phyloP scores from a whole-genome alignment of 2,888 invertebrate species.

The Arge pagana region DNA sequence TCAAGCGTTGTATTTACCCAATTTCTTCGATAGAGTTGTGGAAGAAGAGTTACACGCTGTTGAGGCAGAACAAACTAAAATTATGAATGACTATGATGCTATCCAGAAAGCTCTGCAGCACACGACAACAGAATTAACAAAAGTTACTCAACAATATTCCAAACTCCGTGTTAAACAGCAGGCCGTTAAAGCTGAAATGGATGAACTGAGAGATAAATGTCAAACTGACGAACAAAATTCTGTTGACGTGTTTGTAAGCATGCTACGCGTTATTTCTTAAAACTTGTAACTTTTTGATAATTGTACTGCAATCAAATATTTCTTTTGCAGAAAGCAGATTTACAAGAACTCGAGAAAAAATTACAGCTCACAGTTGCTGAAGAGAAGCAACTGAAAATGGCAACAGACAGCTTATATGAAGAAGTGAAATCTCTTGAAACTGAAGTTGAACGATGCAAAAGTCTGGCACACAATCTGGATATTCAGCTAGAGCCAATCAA shows the following conservation, averaged over 20 bases:
- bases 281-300: no score
- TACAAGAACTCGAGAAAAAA: conserved; percentile 52
- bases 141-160: conserved; percentile 33
- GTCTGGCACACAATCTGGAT: conserved; percentile 36
- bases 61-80: conserved; percentile 31
- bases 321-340: conserved; percentile 54
- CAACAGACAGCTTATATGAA: conserved; percentile 51
- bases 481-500: conserved; percentile 38
- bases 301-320: conserved; percentile 1
- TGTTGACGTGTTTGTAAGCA: conserved; percentile 43
- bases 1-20: conserved; percentile 2
- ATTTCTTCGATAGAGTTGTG: conserved; percentile 33
- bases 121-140: conserved; percentile 32
- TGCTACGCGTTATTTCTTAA: conserved; percentile 2
- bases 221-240: conserved; percentile 33
- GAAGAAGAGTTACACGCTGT: conserved; percentile 41
- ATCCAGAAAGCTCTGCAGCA: conserved; percentile 35
- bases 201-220: conserved; percentile 41
- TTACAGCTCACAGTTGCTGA: conserved; percentile 38
- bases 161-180: conserved; percentile 33
- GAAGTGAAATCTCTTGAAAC: conserved; percentile 54
- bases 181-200: conserved; percentile 36
- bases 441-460: conserved; percentile 41
- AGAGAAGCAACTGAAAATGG: conserved; percentile 44
- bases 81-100: conserved; percentile 22